These are phyloP conservation scores for Sylvia borin DNA, from an alignment of 2,797 vertebrate genomes.

Conservation along the genomic window DNA sequence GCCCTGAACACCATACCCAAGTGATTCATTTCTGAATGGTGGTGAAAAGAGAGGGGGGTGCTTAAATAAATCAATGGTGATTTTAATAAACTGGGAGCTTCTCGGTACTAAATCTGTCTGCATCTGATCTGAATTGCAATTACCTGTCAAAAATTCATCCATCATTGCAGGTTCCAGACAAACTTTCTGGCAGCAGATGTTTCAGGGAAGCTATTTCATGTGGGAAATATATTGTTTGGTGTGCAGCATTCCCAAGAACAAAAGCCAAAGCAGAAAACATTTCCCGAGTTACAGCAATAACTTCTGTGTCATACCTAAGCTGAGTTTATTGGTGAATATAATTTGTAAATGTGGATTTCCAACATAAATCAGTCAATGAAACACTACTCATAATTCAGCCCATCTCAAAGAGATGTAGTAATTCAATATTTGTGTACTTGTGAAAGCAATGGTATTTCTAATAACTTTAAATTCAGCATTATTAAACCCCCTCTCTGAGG, in stretches of 20 bases:
- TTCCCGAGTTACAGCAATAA: constrained; percentile 37
- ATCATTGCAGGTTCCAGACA: constrained; percentile 75
- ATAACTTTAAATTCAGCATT: not conserved
- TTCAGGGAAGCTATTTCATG: constrained; percentile 66
- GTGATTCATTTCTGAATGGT: constrained; percentile 74
- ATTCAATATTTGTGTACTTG: not conserved
- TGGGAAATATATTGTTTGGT: constrained; percentile 59
- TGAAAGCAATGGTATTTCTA: constrained; percentile 11
- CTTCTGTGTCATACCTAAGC: constrained; percentile 4
- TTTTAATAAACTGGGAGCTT: constrained; percentile 80
- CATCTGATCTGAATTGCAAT: constrained; percentile 83
- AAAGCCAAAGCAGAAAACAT: constrained; percentile 59
- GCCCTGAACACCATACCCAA: constrained; percentile 60
- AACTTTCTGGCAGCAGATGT: constrained; percentile 79
- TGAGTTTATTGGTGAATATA: not conserved
- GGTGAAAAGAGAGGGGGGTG: constrained; percentile 65
- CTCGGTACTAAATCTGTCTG: constrained; percentile 78
- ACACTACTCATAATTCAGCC: not conserved
- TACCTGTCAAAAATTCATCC: constrained; percentile 83
- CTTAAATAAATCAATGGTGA: constrained; percentile 79
- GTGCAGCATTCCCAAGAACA: constrained; percentile 60
- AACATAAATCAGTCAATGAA: constrained; percentile 9
- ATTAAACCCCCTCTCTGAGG: not conserved
- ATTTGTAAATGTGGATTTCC: constrained; percentile 32
- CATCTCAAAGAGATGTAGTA: not conserved